These are phyloP conservation scores for Sceloporus undulatus DNA, from an alignment of 2,113 vertebrate species.

Conservation along the genomic window DNA sequence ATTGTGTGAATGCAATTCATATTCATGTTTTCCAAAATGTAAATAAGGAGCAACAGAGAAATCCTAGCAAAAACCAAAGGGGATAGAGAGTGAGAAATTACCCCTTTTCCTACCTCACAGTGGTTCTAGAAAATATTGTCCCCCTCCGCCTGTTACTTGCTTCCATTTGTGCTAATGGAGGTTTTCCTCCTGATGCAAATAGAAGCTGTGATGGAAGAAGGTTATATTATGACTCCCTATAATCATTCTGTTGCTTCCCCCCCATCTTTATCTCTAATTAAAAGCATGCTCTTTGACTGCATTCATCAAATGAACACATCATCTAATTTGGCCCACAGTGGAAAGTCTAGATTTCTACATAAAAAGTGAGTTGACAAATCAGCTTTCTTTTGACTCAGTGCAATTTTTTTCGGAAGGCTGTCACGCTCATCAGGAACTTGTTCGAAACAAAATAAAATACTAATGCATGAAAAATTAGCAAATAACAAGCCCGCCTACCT, in stretches of 20 bases:
- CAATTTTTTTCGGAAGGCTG: neutral
- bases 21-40: neutral
- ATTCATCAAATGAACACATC: neutral
- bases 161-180: neutral
- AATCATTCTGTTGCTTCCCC: no score
- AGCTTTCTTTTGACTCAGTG: neutral
- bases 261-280: neutral
- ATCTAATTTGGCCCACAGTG: neutral
- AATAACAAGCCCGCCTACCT: constrained; percentile 77
- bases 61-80: neutral
- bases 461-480: constrained; percentile 18
- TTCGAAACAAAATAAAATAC: neutral
- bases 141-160: neutral
- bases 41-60: neutral
- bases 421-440: neutral
- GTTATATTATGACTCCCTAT: neutral
- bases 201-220: neutral
- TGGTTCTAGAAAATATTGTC: neutral
- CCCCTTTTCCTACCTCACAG: neutral
- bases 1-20: neutral
- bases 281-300: neutral
- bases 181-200: neutral
- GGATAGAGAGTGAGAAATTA: neutral
- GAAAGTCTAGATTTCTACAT: neutral
- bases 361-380: neutral